Conservation (phyloP, 2,888 invertebrate genomes). For the Chrysopilus asiliformis region DNA sequence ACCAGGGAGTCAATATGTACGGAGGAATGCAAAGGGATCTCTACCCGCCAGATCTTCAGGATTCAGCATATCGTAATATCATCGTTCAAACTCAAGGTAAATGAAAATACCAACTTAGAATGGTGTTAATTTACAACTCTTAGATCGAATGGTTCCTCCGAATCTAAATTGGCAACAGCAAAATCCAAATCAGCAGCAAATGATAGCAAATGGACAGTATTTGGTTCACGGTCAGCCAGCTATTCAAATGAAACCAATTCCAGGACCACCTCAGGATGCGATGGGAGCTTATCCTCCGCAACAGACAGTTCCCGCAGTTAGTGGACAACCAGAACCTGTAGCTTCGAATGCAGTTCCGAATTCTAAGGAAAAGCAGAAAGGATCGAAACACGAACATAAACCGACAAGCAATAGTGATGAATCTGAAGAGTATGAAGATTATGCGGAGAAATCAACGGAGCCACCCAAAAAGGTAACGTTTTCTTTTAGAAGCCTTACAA, state of each 20-base stretch:
- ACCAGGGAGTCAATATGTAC: conserved; percentile 16
- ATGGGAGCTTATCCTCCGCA: conserved; percentile 2
- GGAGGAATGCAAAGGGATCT: conserved; percentile 25
- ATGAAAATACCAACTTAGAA: background rate
- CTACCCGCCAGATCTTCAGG: conserved; percentile 19
- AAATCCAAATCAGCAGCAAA: conserved; percentile 12
- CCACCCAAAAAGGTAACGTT: conserved; percentile 25
- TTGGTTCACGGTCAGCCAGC: conserved; percentile 10
- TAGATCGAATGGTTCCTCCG: no score
- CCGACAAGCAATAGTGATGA: conserved; percentile 18
- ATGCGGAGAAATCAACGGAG: conserved; percentile 28
- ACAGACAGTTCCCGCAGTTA: conserved; percentile 4
- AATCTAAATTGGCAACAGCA: conserved; percentile 22
- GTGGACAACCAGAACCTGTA: conserved; percentile 16
- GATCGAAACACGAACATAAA: conserved; percentile 9
- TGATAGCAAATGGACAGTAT: conserved; percentile 7
- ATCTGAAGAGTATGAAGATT: conserved; percentile 17
- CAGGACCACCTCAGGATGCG: no score
- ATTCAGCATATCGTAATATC: conserved; percentile 11
- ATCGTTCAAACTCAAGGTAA: conserved; percentile 15
- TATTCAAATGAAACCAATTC: conserved; percentile 10
- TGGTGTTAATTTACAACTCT: background rate
- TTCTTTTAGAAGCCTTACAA: background rate
- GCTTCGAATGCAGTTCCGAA: conserved; percentile 15
- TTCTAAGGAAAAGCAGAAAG: conserved; percentile 6